These are phyloP conservation scores for Chunga burmeisteri DNA, from an alignment of 2,113 vertebrate species.

Conservation along the genomic window DNA sequence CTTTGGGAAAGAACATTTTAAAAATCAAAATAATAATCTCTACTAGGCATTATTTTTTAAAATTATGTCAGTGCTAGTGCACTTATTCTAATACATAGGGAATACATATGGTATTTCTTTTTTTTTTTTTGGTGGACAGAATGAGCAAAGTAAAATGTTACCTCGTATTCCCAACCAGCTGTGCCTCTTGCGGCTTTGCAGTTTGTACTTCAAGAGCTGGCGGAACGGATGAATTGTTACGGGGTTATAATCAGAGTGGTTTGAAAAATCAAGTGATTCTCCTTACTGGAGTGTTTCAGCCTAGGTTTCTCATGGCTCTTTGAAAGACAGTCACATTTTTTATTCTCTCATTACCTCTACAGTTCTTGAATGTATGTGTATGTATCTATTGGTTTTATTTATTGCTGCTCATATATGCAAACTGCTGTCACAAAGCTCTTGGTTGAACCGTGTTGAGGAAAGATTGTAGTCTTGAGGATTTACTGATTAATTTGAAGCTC, in stretches of 20 bases:
- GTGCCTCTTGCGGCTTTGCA: neutral
- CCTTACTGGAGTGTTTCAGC: neutral
- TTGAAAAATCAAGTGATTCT: neutral
- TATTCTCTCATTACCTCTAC: neutral
- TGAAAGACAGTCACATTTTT: neutral
- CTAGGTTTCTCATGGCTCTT: neutral
- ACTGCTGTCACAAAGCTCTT: neutral
- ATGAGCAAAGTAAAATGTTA: neutral
- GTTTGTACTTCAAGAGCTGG: neutral
- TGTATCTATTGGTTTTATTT: neutral
- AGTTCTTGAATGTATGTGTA: neutral
- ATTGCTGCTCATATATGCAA: neutral
- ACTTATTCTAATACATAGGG: neutral
- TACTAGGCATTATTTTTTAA: neutral
- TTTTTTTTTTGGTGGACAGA: neutral
- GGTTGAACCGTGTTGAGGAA: neutral
- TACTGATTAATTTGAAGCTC: slow-evolving; percentile 5
- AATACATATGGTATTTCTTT: neutral
- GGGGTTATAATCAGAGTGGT: neutral
- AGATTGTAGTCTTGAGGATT: neutral
- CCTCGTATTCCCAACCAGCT: neutral
- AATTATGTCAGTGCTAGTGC: neutral
- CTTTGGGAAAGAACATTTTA: neutral
- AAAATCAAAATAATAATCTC: neutral
- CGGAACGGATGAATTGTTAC: neutral